Percentiles rank a stretch among this genome's conserved stretches.
phyloP scores from a whole-genome alignment of 2,888 invertebrate genomes.

The Steinernema scapterisci region DNA sequence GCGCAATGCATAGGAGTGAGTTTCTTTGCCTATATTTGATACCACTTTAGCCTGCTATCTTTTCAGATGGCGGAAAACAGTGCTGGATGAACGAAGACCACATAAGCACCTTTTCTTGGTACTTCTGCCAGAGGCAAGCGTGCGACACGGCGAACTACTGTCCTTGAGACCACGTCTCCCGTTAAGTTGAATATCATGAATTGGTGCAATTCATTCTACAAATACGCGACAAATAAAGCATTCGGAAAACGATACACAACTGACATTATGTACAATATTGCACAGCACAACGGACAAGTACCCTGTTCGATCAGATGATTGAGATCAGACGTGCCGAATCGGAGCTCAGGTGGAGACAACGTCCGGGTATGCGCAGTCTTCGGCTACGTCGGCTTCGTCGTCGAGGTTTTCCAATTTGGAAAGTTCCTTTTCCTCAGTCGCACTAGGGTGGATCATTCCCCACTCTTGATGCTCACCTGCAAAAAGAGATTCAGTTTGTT shows the following conservation, averaged over 20 bases:
- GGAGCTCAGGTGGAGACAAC: background rate
- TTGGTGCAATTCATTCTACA: background rate
- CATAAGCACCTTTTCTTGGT: background rate
- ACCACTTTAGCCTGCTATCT: background rate
- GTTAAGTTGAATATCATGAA: no score
- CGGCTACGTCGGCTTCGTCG: background rate
- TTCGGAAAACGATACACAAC: background rate
- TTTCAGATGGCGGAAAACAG: background rate
- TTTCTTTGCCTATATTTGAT: background rate
- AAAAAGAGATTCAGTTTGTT: background rate
- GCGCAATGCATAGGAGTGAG: background rate
- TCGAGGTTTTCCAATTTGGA: constrained; percentile 10
- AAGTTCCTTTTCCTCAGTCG: constrained; percentile 10
- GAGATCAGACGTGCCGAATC: no score
- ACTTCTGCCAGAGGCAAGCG: background rate
- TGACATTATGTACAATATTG: constrained; percentile 2
- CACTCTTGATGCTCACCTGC: constrained; percentile 42
- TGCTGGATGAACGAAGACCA: constrained; percentile 6
- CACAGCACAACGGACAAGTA: constrained; percentile 13
- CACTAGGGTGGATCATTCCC: constrained; percentile 27
- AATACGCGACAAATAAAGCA: constrained; percentile 1
- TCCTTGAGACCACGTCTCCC: no score
- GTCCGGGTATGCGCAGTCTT: background rate
- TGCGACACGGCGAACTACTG: constrained; percentile 12
- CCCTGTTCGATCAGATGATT: constrained; percentile 17